These are phyloP conservation scores for Trematomus bernacchii DNA, from an alignment of 2,797 vertebrate species.

Conservation along the genomic window DNA sequence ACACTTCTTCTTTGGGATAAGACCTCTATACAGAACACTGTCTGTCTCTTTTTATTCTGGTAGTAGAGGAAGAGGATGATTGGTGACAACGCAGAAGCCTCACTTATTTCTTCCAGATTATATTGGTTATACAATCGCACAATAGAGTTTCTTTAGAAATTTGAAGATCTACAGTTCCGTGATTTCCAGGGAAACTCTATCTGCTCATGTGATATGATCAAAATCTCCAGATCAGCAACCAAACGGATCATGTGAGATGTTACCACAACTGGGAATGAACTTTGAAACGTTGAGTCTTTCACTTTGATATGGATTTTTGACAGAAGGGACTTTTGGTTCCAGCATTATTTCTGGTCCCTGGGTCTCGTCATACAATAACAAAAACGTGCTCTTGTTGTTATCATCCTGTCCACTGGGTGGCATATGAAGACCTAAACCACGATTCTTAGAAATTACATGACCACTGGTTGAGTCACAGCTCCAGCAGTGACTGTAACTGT, in stretches of 20 bases:
- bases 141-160: neutral
- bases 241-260: neutral
- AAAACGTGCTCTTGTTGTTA: constrained; percentile 6
- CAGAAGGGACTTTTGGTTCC: constrained; percentile 4
- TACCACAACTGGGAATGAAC: neutral
- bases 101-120: neutral
- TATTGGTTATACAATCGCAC: neutral
- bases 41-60: neutral
- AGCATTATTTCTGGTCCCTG: neutral
- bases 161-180: neutral
- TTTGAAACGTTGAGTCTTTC: neutral
- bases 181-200: neutral
- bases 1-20: neutral
- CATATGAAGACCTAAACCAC: constrained; percentile 7
- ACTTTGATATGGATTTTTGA: neutral
- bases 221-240: neutral
- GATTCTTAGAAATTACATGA: constrained; percentile 15
- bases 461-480: constrained; percentile 9
- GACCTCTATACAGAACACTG: neutral
- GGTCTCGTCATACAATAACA: neutral
- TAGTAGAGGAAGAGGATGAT: neutral
- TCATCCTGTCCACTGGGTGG: constrained; percentile 54
- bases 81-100: neutral
- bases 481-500: constrained; percentile 1
- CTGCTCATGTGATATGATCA: neutral